A percentile compares a stretch with the other conserved stretches of the same genome.
Conservation (phyloP, 1,140 invertebrate species). For the Papilio helenus region DNA sequence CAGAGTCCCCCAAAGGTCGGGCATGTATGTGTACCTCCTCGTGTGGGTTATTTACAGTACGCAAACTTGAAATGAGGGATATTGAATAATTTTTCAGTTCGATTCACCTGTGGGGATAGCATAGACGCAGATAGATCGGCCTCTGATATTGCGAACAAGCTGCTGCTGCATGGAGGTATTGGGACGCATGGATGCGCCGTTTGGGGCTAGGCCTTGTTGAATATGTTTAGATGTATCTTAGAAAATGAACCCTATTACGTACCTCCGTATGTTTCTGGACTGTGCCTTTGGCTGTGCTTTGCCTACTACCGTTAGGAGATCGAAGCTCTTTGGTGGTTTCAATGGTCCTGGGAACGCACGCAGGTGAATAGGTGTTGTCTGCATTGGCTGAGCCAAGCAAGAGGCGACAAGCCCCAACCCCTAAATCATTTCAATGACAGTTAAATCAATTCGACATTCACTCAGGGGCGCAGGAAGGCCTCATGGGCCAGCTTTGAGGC, state of each 20-base stretch:
- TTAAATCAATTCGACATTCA: slow-evolving; percentile 5
- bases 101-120: slow-evolving; percentile 2
- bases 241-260: slow-evolving; percentile 4
- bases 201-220: slow-evolving; percentile 2
- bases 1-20: slow-evolving; percentile 2
- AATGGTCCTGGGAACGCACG: slow-evolving; percentile 2
- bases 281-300: slow-evolving; percentile 3
- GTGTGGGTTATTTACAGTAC: slow-evolving; percentile 4
- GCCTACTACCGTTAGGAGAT: slow-evolving; percentile 3
- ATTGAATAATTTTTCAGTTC: slow-evolving; percentile 5
- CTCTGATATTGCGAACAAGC: slow-evolving; percentile 3
- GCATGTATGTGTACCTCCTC: slow-evolving; percentile 3
- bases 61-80: slow-evolving; percentile 4
- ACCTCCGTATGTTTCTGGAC: slow-evolving; percentile 3
- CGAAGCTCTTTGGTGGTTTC: slow-evolving; percentile 3
- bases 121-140: slow-evolving; percentile 3
- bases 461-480: slow-evolving; percentile 1
- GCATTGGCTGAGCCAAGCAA: slow-evolving; percentile 2
- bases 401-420: slow-evolving; percentile 1
- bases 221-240: slow-evolving; percentile 5
- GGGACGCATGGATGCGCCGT: slow-evolving; percentile 1
- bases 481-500: slow-evolving; percentile 2
- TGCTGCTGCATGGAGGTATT: slow-evolving; percentile 3
- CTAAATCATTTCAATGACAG: slow-evolving; percentile 4
- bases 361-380: slow-evolving; percentile 3